Percentiles rank a stretch among this genome's conserved stretches.
Conservation (phyloP, 2,113 vertebrate species). For the Otocyon megalotis region DNA sequence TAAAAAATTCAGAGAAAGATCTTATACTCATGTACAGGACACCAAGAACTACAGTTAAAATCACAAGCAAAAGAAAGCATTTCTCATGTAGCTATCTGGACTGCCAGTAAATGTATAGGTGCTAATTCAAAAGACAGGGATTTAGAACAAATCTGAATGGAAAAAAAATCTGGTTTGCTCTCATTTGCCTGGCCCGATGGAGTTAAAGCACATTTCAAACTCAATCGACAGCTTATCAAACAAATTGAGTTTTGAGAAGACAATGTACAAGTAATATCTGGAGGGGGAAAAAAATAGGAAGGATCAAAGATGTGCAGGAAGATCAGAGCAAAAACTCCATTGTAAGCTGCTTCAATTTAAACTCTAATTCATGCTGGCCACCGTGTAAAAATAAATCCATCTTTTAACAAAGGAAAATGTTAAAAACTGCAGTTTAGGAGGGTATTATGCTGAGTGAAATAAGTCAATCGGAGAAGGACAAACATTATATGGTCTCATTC, state of each 20-base stretch:
- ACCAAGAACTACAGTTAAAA: not conserved
- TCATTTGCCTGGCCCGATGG: not conserved
- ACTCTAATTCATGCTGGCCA: not conserved
- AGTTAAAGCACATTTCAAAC: conserved; percentile 43
- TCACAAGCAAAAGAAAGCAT: conserved; percentile 13
- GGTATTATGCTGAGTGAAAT: too few species aligned
- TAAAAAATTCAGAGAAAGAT: conserved; percentile 73
- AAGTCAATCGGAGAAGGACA: too few species aligned
- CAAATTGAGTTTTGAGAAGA: conserved; percentile 15
- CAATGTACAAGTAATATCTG: not conserved
- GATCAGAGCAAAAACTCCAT: not conserved
- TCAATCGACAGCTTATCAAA: not conserved
- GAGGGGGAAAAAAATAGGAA: too few species aligned
- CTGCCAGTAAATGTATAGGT: not conserved
- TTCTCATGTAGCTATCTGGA: not conserved
- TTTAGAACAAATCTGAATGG: not conserved
- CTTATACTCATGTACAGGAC: not conserved
- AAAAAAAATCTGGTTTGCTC: not conserved
- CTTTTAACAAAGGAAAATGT: not conserved
- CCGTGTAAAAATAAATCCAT: not conserved
- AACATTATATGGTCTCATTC: too few species aligned
- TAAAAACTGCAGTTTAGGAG: not conserved
- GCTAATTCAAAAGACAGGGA: not conserved
- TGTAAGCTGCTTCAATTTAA: not conserved
- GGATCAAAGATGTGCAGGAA: not conserved